phyloP scores from a whole-genome alignment of 1,140 invertebrate species.

The Trichonephila clavipes region DNA sequence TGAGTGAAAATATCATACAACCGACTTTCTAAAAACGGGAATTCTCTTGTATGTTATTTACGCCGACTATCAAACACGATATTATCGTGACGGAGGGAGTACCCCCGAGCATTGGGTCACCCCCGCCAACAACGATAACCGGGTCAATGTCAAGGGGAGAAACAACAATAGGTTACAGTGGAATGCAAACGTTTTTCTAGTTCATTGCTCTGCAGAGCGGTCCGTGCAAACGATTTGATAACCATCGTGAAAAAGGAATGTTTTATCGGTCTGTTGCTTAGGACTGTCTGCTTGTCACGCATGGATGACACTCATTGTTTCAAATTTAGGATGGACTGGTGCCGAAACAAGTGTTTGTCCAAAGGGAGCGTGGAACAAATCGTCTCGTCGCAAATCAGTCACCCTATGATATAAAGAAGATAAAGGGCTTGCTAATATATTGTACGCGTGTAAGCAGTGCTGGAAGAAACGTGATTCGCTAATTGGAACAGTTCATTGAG shows the following conservation, averaged over 20 bases:
- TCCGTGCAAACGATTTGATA: slow-evolving; percentile 16
- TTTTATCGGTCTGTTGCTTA: background rate
- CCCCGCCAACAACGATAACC: slow-evolving; percentile 14
- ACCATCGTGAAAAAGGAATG: background rate
- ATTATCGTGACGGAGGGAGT: slow-evolving; percentile 9
- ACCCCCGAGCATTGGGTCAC: slow-evolving; percentile 52
- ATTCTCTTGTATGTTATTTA: slow-evolving; percentile 15
- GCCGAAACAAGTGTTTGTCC: background rate
- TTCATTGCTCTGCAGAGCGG: slow-evolving; percentile 7
- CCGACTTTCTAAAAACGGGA: slow-evolving; percentile 28
- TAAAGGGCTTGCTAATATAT: background rate
- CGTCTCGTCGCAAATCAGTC: background rate
- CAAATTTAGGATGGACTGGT: background rate
- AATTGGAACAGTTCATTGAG: too few relatives aligned
- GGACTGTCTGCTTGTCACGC: slow-evolving; percentile 16
- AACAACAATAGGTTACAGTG: slow-evolving; percentile 29
- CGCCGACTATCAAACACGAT: background rate
- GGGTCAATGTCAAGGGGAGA: slow-evolving; percentile 61
- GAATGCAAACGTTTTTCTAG: slow-evolving; percentile 21
- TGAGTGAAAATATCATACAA: background rate
- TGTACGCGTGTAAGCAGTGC: background rate
- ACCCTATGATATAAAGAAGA: background rate
- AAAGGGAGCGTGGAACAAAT: background rate
- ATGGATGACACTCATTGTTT: background rate
- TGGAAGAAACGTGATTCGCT: background rate